phyloP scores from a whole-genome alignment of 2,797 vertebrate species.

The Ambastaia sidthimunki region DNA sequence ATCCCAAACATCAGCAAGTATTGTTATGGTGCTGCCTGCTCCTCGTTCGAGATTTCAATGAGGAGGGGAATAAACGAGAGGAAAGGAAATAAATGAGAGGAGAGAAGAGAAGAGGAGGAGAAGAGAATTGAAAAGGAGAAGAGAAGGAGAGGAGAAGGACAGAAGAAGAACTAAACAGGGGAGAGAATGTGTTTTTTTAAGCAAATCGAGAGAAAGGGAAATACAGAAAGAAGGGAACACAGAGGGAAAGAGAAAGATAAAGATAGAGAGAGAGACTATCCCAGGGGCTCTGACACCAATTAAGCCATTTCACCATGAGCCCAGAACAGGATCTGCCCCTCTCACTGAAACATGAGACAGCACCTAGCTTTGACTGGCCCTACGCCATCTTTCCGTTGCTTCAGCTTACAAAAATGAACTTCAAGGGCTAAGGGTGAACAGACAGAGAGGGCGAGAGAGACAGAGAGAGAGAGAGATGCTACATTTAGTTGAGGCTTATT shows the following conservation, averaged over 20 bases:
- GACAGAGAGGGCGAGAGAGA: constrained; percentile 46
- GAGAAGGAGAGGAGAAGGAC: background rate
- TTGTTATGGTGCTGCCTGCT: constrained; percentile 91
- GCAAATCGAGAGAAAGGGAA: background rate
- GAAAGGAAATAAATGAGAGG: background rate
- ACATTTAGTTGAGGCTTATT: constrained; percentile 29
- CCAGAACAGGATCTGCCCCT: constrained; percentile 85
- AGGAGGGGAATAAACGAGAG: no score
- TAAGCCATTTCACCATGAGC: constrained; percentile 93
- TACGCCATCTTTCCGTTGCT: constrained; percentile 85
- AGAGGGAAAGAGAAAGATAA: constrained; percentile 63
- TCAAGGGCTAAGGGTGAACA: constrained; percentile 71
- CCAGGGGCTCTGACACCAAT: constrained; percentile 99
- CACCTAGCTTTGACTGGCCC: constrained; percentile 85
- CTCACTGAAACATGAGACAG: constrained; percentile 84
- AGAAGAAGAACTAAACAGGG: constrained; percentile 63
- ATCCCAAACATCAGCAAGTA: constrained; percentile 97
- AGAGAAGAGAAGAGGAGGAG: background rate
- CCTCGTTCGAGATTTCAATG: constrained; percentile 86
- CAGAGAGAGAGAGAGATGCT: constrained; percentile 80
- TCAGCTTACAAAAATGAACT: constrained; percentile 76
- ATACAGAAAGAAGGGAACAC: background rate
- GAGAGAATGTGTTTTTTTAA: background rate
- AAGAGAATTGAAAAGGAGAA: background rate
- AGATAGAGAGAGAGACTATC: constrained; percentile 87